Conservation (phyloP, 2,113 vertebrate species). For the Scopus umbretta region DNA sequence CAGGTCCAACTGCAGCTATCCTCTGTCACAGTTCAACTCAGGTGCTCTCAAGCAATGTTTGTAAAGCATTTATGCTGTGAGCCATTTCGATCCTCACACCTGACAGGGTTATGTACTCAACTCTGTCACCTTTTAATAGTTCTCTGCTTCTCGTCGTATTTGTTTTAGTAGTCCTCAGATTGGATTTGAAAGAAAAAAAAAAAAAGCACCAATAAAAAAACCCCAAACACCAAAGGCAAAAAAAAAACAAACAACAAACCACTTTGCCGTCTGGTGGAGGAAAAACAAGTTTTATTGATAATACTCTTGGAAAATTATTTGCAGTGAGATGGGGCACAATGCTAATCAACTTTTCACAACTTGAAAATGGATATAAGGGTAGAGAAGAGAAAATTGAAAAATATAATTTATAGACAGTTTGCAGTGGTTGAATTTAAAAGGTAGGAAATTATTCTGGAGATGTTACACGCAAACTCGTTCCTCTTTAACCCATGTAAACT, state of each 20-base stretch:
- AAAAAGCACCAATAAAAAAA: not conserved
- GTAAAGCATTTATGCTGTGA: slow-evolving; percentile 39
- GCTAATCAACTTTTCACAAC: not conserved
- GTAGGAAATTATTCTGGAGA: not conserved
- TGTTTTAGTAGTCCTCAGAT: slow-evolving; percentile 41
- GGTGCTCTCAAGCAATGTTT: slow-evolving; percentile 28
- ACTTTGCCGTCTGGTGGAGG: not conserved
- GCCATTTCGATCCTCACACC: slow-evolving; percentile 30
- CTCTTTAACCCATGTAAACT: not conserved
- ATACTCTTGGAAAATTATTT: not conserved
- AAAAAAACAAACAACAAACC: too few species aligned
- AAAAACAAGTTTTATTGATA: not conserved
- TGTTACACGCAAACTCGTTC: not conserved
- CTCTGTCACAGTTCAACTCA: slow-evolving; percentile 7
- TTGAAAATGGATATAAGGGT: not conserved
- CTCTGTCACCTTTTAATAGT: slow-evolving; percentile 61
- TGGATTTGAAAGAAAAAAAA: not conserved
- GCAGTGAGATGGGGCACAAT: not conserved
- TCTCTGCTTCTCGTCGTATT: slow-evolving; percentile 38
- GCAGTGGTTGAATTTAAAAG: not conserved
- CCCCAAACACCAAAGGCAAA: not conserved
- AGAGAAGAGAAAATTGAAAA: not conserved
- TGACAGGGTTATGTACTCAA: slow-evolving; percentile 60
- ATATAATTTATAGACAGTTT: not conserved
- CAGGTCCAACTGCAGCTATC: not conserved